A percentile compares a stretch with the other conserved stretches of the same genome.
These are phyloP conservation scores for Melangyna quadrimaculata DNA, from an alignment of 2,888 invertebrate species.

Conservation along the genomic window DNA sequence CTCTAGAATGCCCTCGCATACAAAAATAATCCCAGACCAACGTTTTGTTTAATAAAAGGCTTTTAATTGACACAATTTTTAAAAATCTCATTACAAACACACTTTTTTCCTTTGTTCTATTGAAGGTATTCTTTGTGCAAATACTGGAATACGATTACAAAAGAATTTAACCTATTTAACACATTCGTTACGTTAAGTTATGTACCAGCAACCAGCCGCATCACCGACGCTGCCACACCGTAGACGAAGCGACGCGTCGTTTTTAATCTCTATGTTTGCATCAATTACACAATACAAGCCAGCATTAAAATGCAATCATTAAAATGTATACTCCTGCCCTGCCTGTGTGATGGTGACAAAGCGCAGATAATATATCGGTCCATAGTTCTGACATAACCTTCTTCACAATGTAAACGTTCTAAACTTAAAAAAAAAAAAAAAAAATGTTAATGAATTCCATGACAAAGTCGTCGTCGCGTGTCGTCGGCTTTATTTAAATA, in stretches of 20 bases:
- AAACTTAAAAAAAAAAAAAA: too few species aligned
- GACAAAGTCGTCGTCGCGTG: neutral
- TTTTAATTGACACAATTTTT: slow-evolving; percentile 3
- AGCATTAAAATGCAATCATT: slow-evolving; percentile 14
- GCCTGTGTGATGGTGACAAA: slow-evolving; percentile 17
- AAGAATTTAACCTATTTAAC: slow-evolving; percentile 12
- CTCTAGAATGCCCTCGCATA: too few species aligned
- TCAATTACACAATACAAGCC: slow-evolving; percentile 17
- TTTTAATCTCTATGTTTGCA: slow-evolving; percentile 39
- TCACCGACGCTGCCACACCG: too few species aligned
- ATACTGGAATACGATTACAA: slow-evolving; percentile 4
- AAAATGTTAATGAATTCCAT: slow-evolving; percentile 2
- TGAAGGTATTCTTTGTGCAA: neutral
- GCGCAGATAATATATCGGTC: neutral
- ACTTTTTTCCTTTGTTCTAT: too few species aligned
- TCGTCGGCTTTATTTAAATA: neutral
- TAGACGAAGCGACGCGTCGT: neutral
- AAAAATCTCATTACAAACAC: slow-evolving; percentile 1
- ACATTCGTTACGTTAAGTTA: neutral
- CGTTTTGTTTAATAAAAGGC: neutral
- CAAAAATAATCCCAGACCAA: neutral
- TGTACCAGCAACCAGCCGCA: neutral
- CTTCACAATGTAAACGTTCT: neutral
- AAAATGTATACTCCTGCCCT: neutral
- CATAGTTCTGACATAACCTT: slow-evolving; percentile 1